Percentiles rank a stretch among this genome's conserved stretches.
Conservation (phyloP, 2,888 invertebrate genomes). For the Amphipoea oculea region DNA sequence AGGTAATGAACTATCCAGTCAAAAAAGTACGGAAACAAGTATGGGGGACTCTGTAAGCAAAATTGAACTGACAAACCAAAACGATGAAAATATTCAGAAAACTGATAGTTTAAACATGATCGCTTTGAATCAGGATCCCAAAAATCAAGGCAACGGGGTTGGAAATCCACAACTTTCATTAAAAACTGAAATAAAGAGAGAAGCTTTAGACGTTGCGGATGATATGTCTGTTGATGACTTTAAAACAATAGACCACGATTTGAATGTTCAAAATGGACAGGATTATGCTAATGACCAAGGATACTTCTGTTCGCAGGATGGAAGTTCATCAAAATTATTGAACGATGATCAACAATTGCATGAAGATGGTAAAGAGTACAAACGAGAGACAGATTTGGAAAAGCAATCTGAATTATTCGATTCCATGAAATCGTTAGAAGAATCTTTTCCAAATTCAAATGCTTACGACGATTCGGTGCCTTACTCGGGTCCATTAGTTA, state of each 20-base stretch:
- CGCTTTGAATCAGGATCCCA: constrained; percentile 61
- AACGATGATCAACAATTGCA: constrained; percentile 72
- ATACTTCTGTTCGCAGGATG: constrained; percentile 73
- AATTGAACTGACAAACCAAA: constrained; percentile 64
- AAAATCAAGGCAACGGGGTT: constrained; percentile 67
- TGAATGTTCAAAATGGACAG: constrained; percentile 64
- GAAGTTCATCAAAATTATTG: constrained; percentile 73
- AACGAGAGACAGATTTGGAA: constrained; percentile 75
- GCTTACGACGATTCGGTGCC: constrained; percentile 74
- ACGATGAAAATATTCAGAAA: constrained; percentile 62
- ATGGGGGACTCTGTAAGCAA: constrained; percentile 67
- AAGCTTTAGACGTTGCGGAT: constrained; percentile 71
- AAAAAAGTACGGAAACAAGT: constrained; percentile 72
- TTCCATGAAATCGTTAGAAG: constrained; percentile 83
- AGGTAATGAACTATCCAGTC: constrained; percentile 66
- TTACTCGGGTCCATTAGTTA: constrained; percentile 79
- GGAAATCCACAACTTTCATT: constrained; percentile 65
- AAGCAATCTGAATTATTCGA: constrained; percentile 73
- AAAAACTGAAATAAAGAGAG: constrained; percentile 83
- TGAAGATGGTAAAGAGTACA: constrained; percentile 72
- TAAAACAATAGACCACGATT: constrained; percentile 67
- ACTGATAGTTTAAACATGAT: constrained; percentile 66
- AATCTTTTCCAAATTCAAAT: constrained; percentile 83
- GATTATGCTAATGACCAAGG: constrained; percentile 72
- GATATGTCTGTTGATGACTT: constrained; percentile 68